Evolutionary conservation across 2,888 invertebrate genomes (phyloP).

Genomic region (Macrostomum cliftonense): DNA sequence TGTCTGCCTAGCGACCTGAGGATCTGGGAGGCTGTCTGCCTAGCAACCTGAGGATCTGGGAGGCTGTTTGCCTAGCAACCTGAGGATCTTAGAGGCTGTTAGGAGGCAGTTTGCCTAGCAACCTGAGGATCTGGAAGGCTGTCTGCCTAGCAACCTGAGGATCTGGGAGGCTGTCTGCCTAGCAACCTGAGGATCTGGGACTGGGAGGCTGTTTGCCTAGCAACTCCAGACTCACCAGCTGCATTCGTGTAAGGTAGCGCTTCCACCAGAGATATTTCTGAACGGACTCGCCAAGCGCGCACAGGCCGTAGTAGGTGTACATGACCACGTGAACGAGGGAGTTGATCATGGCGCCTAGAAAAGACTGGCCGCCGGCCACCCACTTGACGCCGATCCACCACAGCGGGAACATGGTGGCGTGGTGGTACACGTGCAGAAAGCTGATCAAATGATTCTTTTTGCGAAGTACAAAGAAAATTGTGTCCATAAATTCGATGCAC

Average conservation of each 20-base stretch:
- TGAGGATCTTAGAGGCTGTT: too few relatives aligned
- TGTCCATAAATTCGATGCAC: slow-evolving; percentile 36
- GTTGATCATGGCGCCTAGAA: slow-evolving; percentile 30
- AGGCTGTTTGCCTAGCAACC: too few relatives aligned
- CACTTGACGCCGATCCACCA: slow-evolving; percentile 33
- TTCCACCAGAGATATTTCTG: slow-evolving; percentile 38
- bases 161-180: too few relatives aligned
- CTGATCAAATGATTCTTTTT: slow-evolving; percentile 32
- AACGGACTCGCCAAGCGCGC: slow-evolving; percentile 29
- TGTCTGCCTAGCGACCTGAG: too few relatives aligned
- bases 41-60: too few relatives aligned
- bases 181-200: too few relatives aligned
- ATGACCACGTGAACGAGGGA: slow-evolving; percentile 30
- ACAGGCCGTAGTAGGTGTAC: slow-evolving; percentile 33
- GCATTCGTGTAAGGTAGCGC: slow-evolving; percentile 30
- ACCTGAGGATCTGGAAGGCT: too few relatives aligned
- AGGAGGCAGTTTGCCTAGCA: too few relatives aligned
- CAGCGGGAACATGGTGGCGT: slow-evolving; percentile 30
- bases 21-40: too few relatives aligned
- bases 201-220: too few relatives aligned
- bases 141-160: too few relatives aligned
- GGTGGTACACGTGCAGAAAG: slow-evolving; percentile 35
- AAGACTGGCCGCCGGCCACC: slow-evolving; percentile 29
- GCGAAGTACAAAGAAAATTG: slow-evolving; percentile 30
- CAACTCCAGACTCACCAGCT: slow-evolving; percentile 22